A percentile compares a stretch with the other conserved stretches of the same genome.
Conservation (phyloP, 2,888 invertebrate species). For the Drosophila heteroneura region DNA sequence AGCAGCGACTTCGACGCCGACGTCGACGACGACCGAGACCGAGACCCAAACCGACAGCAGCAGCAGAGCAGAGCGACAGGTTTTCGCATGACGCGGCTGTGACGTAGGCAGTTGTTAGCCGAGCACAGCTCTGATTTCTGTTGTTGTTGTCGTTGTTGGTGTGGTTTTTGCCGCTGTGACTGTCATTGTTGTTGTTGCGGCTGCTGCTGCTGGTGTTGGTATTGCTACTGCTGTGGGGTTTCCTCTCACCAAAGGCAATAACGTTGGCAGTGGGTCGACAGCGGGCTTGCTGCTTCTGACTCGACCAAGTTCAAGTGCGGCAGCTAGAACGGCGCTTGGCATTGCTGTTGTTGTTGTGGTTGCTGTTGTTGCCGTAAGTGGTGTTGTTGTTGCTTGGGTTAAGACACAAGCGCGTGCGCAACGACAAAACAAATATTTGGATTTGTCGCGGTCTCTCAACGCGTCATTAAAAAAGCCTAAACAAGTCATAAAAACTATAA, state of each 20-base stretch:
- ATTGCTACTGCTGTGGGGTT: conserved; percentile 61
- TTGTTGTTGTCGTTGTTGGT: neutral
- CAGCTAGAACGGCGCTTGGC: conserved; percentile 77
- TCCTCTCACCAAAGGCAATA: conserved; percentile 70
- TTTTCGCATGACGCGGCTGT: conserved; percentile 81
- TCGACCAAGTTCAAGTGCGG: conserved; percentile 79
- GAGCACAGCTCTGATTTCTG: conserved; percentile 17
- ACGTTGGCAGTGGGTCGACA: conserved; percentile 75
- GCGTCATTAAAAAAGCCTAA: conserved; percentile 74
- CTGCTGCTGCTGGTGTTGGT: conserved; percentile 18
- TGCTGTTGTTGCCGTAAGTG: conserved; percentile 17
- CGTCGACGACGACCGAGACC: conserved; percentile 49
- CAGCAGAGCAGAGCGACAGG: conserved; percentile 60
- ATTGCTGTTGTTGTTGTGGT: conserved; percentile 46
- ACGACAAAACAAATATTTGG: conserved; percentile 54
- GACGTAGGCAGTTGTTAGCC: conserved; percentile 58
- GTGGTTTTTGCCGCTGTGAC: neutral
- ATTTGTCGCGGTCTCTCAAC: conserved; percentile 59
- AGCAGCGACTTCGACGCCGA: conserved; percentile 29
- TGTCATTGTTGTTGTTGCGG: conserved; percentile 1
- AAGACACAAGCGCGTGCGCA: conserved; percentile 76
- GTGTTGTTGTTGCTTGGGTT: conserved; percentile 50
- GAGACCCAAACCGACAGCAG: conserved; percentile 47
- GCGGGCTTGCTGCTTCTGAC: conserved; percentile 55
- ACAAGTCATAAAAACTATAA: conserved; percentile 50